phyloP scores from a whole-genome alignment of 2,113 vertebrate genomes.

The Chlamydotis undulata region DNA sequence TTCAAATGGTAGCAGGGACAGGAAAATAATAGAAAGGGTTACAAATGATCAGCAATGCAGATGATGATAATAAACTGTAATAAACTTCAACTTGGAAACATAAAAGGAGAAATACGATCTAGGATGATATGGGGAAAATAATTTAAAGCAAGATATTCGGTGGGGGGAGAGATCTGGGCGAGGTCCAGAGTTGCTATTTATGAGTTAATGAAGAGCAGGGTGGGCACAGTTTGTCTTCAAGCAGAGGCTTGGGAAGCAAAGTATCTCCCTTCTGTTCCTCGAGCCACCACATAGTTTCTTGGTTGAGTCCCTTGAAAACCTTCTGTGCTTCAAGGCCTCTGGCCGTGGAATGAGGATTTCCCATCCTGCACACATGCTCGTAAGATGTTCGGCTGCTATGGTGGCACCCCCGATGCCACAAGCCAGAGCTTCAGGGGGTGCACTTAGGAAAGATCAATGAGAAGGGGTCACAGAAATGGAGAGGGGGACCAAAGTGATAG shows the following conservation, averaged over 20 bases:
- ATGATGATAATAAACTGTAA: not conserved
- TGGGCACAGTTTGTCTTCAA: not conserved
- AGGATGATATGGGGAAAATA: constrained; percentile 8
- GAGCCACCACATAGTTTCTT: rapidly evolving
- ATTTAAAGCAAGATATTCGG: not conserved
- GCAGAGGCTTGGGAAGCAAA: not conserved
- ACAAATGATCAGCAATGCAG: not conserved
- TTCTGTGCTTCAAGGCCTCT: not conserved
- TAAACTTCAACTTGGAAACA: constrained; percentile 30
- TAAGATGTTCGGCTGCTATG: not conserved
- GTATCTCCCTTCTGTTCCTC: not conserved
- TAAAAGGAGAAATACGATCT: constrained; percentile 33
- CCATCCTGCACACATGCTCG: rapidly evolving
- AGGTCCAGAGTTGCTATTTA: not conserved
- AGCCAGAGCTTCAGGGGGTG: not conserved
- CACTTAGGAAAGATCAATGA: not conserved
- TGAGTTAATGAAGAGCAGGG: not conserved
- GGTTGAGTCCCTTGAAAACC: not conserved
- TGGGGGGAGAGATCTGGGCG: not conserved
- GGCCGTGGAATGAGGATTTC: not conserved
- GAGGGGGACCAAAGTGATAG: rapidly evolving
- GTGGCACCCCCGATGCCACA: not conserved
- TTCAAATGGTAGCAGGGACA: not conserved
- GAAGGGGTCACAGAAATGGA: not conserved
- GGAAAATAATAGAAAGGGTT: constrained; percentile 6